phyloP scores from a whole-genome alignment of 1,140 invertebrate species.

The Neoseiulus cucumeris region DNA sequence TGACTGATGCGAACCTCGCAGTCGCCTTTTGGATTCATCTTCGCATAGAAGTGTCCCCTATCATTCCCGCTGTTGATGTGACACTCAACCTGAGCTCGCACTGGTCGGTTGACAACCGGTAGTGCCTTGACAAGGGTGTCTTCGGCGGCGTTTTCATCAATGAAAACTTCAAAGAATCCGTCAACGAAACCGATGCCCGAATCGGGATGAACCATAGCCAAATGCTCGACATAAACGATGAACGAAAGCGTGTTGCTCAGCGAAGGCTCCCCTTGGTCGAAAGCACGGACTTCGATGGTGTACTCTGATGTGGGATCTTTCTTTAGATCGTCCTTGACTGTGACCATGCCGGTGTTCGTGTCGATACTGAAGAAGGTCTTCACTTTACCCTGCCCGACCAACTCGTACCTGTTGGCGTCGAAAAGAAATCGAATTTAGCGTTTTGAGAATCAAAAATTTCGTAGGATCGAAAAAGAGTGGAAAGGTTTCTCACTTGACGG shows the following conservation, averaged over 20 bases:
- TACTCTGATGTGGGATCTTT: constrained; percentile 67
- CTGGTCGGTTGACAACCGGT: constrained; percentile 46
- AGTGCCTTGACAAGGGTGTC: constrained; percentile 46
- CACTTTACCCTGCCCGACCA: constrained; percentile 53
- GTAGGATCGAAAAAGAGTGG: constrained; percentile 13
- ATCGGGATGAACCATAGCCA: constrained; percentile 41
- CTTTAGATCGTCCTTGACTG: constrained; percentile 54
- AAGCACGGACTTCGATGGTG: constrained; percentile 61
- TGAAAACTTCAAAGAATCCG: constrained; percentile 40
- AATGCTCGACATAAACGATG: constrained; percentile 58
- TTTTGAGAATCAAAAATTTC: constrained; percentile 25
- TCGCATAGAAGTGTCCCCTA: constrained; percentile 46
- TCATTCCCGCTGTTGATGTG: constrained; percentile 48
- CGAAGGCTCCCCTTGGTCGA: constrained; percentile 63
- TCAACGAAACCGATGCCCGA: constrained; percentile 60
- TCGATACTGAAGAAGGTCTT: constrained; percentile 66
- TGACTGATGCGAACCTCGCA: constrained; percentile 46
- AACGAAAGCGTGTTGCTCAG: constrained; percentile 54
- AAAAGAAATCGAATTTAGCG: too few relatives aligned
- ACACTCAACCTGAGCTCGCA: constrained; percentile 44
- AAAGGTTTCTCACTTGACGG: constrained; percentile 30
- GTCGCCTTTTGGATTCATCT: constrained; percentile 49
- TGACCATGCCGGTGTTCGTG: constrained; percentile 50
- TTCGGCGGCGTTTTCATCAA: constrained; percentile 49
- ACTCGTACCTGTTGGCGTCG: constrained; percentile 47